These are phyloP conservation scores for Dolichallabes microphthalmus DNA, from an alignment of 2,113 vertebrate species.

Conservation along the genomic window DNA sequence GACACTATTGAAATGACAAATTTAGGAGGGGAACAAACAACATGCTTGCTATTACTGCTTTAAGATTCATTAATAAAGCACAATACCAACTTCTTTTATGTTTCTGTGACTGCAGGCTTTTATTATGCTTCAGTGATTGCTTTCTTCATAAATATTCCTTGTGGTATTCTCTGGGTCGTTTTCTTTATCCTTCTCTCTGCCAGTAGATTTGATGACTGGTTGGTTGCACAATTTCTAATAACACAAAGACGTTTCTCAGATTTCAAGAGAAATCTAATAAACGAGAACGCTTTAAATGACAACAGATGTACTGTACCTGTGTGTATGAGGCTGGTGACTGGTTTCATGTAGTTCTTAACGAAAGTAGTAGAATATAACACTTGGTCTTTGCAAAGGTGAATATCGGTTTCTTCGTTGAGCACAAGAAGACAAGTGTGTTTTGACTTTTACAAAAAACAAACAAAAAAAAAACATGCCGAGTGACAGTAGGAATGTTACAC, in stretches of 20 bases:
- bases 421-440: background rate
- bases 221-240: conserved; percentile 41
- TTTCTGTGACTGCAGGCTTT: background rate
- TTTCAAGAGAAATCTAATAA: background rate
- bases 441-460: background rate
- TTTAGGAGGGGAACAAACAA: conserved; percentile 53
- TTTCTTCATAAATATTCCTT: background rate
- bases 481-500: background rate
- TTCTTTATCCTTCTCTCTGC: conserved; percentile 13
- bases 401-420: conserved; percentile 32
- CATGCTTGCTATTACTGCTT: conserved; percentile 71
- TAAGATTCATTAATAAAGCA: conserved; percentile 73
- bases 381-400: conserved; percentile 15
- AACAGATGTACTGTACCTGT: conserved; percentile 27
- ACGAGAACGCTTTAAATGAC: background rate
- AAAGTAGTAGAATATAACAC: conserved; percentile 29
- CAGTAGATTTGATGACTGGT: conserved; percentile 32
- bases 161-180: background rate
- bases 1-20: conserved; percentile 58
- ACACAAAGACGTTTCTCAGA: background rate
- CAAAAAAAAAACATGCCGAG: background rate
- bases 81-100: conserved; percentile 23
- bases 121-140: background rate
- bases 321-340: conserved; percentile 37
- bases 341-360: conserved; percentile 31